Evolutionary conservation across 2,113 vertebrate genomes (phyloP), one percentile per base, ranked within the genome.

Genomic region (Coregonus clupeaformis): DNA sequence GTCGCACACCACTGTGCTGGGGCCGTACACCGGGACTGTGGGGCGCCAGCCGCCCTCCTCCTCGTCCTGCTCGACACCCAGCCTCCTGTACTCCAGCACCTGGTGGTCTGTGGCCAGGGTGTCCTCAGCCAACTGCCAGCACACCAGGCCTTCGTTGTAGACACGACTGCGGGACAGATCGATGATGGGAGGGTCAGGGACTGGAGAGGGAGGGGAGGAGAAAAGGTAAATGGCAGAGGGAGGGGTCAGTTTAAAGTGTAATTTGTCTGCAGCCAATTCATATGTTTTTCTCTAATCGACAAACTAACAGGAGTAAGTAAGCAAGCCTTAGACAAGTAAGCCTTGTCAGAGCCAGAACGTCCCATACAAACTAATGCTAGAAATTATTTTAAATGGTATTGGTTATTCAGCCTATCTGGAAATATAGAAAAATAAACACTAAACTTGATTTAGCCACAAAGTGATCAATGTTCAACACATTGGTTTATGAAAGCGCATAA

Each of bases 111-210:
- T 95, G n/a, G 93, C 92, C 3, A 93, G 84, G 24, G 87, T 80
- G 86, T 96, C 96, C 4, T 92, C 94, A 7, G 96, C 91, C 27
- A 93, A 88, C 71, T 93, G 89, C 97, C 97, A 99, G 75, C 90
- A 92, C 88, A 99, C 95, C 55, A 94, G 85, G 68, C 94, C 95
- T 76, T 94, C 94, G 67, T 96, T 96, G 75, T 98, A 98, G 16
- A 98, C 90, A 84, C 82, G 94, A 90, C 95, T 95, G 45, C 80
- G 88, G 20, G 94, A 93, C 77, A 95, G 91, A 59, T 94, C 96
- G 72, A 99, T 97, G 85, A 98, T 92, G 45, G 97, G 97, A 72
- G 94, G 91, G 84, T 95, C 94, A 18, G 96, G 85, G 82, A 96
- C 96, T 99, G 80, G 36, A 42, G 36, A 47, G 22, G 12, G 5